Conservation (phyloP, 2,113 vertebrate genomes). For the Neoarius graeffei region DNA sequence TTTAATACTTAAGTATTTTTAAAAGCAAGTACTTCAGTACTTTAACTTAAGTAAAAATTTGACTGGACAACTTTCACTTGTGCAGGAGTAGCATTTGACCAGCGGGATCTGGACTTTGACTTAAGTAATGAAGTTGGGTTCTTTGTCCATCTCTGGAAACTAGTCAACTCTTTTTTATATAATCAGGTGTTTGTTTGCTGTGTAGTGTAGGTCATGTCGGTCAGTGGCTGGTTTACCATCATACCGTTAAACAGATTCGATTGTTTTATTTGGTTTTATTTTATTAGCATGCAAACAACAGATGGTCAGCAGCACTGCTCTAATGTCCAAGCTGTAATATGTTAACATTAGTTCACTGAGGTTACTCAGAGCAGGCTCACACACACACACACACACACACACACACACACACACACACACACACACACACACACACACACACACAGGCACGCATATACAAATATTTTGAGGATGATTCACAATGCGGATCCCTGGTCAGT, state of each 20-base stretch:
- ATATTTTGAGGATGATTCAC: conserved; percentile 10
- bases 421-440: neutral
- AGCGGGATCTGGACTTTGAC: too few relatives aligned
- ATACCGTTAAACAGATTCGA: neutral
- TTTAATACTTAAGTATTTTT: too few relatives aligned
- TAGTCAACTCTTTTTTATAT: neutral
- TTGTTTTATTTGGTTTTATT: conserved; percentile 19
- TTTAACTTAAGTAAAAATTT: too few relatives aligned
- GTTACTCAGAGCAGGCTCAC: neutral
- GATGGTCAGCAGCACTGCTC: neutral
- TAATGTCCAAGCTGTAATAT: neutral
- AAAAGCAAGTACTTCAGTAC: too few relatives aligned
- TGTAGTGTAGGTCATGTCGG: neutral
- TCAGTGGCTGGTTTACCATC: neutral
- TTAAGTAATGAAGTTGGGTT: too few relatives aligned
- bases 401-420: neutral
- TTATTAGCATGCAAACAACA: conserved; percentile 1
- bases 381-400: neutral
- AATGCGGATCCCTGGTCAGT: conserved; percentile 13
- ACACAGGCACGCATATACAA: neutral
- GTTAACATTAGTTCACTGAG: neutral
- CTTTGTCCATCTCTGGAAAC: too few relatives aligned
- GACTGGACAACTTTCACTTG: too few relatives aligned
- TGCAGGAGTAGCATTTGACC: too few relatives aligned
- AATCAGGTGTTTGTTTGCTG: neutral